Base-by-base conservation (phyloP, 2,888 invertebrate species). In the Drosophila nigritarsus region DNA sequence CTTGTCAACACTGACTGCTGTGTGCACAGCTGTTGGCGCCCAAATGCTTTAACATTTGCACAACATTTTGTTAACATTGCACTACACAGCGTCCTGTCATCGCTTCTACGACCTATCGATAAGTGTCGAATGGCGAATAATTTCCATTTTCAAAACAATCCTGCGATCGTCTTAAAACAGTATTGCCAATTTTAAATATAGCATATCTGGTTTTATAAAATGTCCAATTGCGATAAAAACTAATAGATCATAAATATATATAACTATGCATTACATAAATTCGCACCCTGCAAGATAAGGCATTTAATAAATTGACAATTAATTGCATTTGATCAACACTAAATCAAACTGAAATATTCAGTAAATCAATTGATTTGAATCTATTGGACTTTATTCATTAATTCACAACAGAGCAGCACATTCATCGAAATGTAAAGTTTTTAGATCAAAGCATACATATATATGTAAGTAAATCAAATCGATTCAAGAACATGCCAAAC, bases 401-500 rank as follows among this genome's bases (percentile, higher is more conserved):
- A 20, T 11, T 20, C 5, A 42, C 20, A 42, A 24, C 24, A 45
- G 15, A 45, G 13, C 3, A 45, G 45, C 8, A 20, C 45, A 20
- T 20, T 45, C 3, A 20, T 3, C 11, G n/a, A 45, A 24, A 45
- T 15, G 4, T 36, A 7, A 29, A 15, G 5, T 36, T 30, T 54
- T 48, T 8, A 9, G 5, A 56, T 40, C 54, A 50, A 54, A 71
- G 70, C 50, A 50, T 2, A 38, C 62, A 40, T 1, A 48, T 42
- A 15, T 20, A 36, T 42, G 5, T 29, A 29, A 18, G 13, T 50
- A 34, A 34, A n/a, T 15, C 38, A 34, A n/a, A n/a, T 54, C 9
- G 36, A 27, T 18, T 11, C 6, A 24, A 40, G 3, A 42, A 18
- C 2, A 87, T 83, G 83, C 83, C 87, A 6, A 64, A 78, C 29